phyloP scores from a whole-genome alignment of 2,797 vertebrate species.

The Basileuterus tristriatus region DNA sequence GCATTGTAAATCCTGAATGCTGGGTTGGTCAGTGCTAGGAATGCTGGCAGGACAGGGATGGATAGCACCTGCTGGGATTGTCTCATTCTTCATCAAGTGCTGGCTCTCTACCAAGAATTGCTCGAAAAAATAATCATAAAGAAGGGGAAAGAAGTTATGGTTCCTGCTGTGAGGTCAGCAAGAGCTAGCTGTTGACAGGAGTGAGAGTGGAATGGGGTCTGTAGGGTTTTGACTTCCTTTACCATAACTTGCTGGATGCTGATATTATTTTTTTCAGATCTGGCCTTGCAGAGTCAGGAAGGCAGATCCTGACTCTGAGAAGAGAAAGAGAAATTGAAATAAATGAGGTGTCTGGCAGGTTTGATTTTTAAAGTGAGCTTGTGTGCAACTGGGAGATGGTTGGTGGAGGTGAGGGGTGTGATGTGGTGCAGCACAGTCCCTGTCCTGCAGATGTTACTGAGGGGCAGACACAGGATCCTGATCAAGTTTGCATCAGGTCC shows the following conservation, averaged over 20 bases:
- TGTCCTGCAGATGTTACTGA: background rate
- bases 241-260: background rate
- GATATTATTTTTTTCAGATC: slow-evolving; percentile 7
- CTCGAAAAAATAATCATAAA: slow-evolving; percentile 9
- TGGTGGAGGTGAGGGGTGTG: background rate
- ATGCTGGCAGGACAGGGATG: background rate
- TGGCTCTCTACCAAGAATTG: background rate
- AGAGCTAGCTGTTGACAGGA: background rate
- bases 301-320: background rate
- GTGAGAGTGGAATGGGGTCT: background rate
- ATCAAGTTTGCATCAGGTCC: background rate
- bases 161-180: background rate
- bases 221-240: background rate
- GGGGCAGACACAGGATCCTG: background rate
- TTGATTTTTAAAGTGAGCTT: background rate
- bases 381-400: background rate
- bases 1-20: background rate
- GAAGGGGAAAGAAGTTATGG: background rate
- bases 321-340: background rate
- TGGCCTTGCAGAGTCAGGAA: background rate
- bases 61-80: background rate
- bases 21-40: background rate
- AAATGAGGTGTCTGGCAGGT: background rate
- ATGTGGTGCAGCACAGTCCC: background rate
- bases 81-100: background rate